phyloP scores from a whole-genome alignment of 1,140 invertebrate genomes.

The Heliconius nattereri region DNA sequence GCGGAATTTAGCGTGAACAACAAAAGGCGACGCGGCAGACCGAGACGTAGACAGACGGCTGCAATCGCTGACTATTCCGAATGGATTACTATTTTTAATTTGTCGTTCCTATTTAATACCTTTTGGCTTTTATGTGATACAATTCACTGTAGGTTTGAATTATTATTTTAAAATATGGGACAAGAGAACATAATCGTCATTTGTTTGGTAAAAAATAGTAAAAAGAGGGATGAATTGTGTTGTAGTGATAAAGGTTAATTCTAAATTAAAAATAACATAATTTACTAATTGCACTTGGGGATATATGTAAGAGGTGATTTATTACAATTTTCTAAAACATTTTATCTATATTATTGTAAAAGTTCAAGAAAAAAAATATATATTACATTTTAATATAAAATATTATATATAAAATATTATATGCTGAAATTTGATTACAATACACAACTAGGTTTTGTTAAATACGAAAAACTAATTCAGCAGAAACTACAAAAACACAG shows the following conservation, averaged over 20 bases:
- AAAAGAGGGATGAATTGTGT: too few species aligned
- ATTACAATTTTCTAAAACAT: too few species aligned
- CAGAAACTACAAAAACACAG: slow-evolving; percentile 19
- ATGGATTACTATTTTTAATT: slow-evolving; percentile 28
- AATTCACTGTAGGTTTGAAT: neutral
- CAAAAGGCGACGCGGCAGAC: slow-evolving; percentile 28
- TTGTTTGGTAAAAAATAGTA: too few species aligned
- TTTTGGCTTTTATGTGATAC: neutral
- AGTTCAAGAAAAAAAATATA: too few species aligned
- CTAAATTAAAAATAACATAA: too few species aligned
- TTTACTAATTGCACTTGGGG: too few species aligned
- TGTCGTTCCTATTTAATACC: slow-evolving; percentile 4
- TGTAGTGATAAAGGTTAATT: too few species aligned
- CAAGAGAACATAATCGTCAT: too few species aligned
- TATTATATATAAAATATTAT: neutral
- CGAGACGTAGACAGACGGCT: slow-evolving; percentile 27
- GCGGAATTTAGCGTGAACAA: slow-evolving; percentile 26
- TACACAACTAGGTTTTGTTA: slow-evolving; percentile 1
- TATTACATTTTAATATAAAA: neutral
- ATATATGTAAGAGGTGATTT: too few species aligned
- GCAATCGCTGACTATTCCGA: slow-evolving; percentile 31
- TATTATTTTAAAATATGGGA: neutral
- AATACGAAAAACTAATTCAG: slow-evolving; percentile 18
- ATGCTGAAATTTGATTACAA: slow-evolving; percentile 9
- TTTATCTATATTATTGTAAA: too few species aligned